A percentile compares a stretch with the other conserved stretches of the same genome.
Evolutionary conservation across 1,140 invertebrate species (phyloP).

Genomic region (Cardiocondyla obscurior): DNA sequence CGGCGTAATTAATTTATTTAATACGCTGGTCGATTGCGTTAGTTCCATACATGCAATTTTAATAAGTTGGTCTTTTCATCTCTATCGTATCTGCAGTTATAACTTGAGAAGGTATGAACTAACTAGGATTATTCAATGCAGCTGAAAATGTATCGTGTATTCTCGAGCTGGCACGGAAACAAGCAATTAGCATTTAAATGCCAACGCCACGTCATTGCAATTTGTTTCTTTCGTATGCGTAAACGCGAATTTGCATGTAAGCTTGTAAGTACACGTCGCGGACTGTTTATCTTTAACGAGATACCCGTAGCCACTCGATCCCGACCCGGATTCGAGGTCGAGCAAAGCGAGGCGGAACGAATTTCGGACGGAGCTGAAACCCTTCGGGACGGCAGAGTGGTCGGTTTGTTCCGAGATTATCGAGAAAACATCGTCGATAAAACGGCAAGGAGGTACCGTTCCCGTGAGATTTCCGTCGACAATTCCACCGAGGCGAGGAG

Average conservation of each 20-base stretch:
- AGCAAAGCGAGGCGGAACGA: slow-evolving; percentile 34
- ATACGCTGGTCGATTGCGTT: not conserved
- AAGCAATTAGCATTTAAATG: not conserved
- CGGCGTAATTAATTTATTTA: not conserved
- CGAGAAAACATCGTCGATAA: slow-evolving; percentile 51
- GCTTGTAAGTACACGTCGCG: not conserved
- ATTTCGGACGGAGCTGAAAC: slow-evolving; percentile 48
- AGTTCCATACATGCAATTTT: not conserved
- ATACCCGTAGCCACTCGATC: slow-evolving; percentile 39
- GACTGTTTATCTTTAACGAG: slow-evolving; percentile 42
- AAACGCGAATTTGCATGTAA: slow-evolving; percentile 13
- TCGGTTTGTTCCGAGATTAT: slow-evolving; percentile 49
- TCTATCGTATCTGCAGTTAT: not conserved
- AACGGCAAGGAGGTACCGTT: slow-evolving; percentile 40
- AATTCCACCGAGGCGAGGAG: slow-evolving; percentile 27
- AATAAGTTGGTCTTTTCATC: not conserved
- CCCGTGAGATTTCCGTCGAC: slow-evolving; percentile 46
- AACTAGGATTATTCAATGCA: not conserved
- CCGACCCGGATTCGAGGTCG: slow-evolving; percentile 13
- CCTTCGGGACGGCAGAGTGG: slow-evolving; percentile 21
- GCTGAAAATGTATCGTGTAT: not conserved
- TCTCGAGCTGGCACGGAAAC: slow-evolving; percentile 12
- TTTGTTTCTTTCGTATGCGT: not conserved
- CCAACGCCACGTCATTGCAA: not conserved
- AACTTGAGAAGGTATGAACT: not conserved